A percentile compares a stretch with the other conserved stretches of the same genome.
phyloP scores from a whole-genome alignment of 2,113 vertebrate genomes.

The Bombycilla garrulus region DNA sequence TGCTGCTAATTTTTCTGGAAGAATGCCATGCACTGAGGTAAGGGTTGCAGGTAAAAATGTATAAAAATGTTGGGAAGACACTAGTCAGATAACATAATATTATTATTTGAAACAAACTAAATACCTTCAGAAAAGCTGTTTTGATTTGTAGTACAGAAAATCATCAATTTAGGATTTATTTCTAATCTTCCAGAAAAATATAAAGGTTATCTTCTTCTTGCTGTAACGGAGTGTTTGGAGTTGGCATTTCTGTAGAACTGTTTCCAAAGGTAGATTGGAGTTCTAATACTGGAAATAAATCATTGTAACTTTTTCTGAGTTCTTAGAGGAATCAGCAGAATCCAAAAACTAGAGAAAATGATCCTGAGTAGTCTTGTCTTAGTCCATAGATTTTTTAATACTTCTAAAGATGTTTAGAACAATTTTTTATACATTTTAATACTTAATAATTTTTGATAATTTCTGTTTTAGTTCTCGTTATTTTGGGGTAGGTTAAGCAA shows the following conservation, averaged over 20 bases:
- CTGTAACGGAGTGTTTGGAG: neutral
- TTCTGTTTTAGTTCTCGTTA: neutral
- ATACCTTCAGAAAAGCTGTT: neutral
- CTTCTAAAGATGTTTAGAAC: neutral
- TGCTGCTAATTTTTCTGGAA: conserved; percentile 91
- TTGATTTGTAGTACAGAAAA: neutral
- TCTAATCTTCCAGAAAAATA: neutral
- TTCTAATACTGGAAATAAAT: neutral
- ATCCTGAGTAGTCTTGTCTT: neutral
- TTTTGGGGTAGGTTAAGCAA: neutral
- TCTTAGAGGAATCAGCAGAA: neutral
- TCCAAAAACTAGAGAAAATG: neutral
- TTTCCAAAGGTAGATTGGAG: neutral
- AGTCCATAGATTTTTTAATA: neutral
- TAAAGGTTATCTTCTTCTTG: neutral
- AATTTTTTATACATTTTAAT: neutral
- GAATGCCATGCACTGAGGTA: conserved; percentile 96
- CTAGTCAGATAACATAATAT: neutral
- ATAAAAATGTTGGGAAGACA: neutral
- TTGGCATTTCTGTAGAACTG: neutral
- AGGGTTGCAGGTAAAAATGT: neutral
- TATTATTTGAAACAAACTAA: neutral
- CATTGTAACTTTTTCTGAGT: neutral
- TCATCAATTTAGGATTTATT: neutral
- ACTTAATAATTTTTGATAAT: neutral